Conservation (phyloP, 2,113 vertebrate genomes). For the Balaenoptera acutorostrata region DNA sequence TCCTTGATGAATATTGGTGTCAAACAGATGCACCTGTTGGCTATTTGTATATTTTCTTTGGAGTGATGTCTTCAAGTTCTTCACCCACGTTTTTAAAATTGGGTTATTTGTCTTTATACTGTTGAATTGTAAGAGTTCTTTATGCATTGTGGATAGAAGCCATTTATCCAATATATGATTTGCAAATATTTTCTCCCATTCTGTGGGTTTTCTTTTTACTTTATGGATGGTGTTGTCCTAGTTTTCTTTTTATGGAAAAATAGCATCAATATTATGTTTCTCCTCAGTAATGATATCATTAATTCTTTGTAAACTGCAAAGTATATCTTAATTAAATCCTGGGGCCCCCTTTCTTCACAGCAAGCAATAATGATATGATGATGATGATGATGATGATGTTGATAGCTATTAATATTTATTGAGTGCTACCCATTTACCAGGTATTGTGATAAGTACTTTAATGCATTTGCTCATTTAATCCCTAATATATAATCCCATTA, state of each 20-base stretch:
- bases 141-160: background rate
- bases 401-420: background rate
- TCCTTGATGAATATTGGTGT: background rate
- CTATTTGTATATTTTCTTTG: background rate
- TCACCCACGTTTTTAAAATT: background rate
- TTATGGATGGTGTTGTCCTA: background rate
- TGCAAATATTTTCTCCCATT: background rate
- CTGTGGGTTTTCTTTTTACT: background rate
- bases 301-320: background rate
- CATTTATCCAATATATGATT: background rate
- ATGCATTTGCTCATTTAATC: background rate
- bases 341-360: background rate
- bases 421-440: background rate
- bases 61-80: background rate
- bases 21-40: background rate
- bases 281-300: background rate
- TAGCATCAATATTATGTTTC: background rate
- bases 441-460: background rate
- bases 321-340: background rate
- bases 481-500: background rate
- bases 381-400: background rate
- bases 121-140: background rate
- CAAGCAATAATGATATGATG: background rate
- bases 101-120: background rate
- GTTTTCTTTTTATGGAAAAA: background rate